Evolutionary conservation across 2,113 vertebrate species (phyloP).

Genomic region (Galemys pyrenaicus): DNA sequence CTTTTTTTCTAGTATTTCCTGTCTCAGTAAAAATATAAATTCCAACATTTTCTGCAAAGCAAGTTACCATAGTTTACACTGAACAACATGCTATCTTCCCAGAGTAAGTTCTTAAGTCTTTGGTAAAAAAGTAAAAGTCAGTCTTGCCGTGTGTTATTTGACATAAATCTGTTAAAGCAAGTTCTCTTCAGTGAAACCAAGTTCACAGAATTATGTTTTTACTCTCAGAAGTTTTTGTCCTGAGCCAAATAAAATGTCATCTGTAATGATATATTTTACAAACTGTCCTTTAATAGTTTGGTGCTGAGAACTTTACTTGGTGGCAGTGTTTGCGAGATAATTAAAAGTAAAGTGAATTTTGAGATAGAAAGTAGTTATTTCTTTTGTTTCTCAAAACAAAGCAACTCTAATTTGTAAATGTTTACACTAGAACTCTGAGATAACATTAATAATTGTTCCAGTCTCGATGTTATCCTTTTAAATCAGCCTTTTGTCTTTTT

Average conservation of each 20-base stretch:
- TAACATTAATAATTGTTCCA: slow-evolving; percentile 3
- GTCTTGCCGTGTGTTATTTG: neutral
- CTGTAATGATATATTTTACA: neutral
- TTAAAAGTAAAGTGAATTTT: slow-evolving; percentile 38
- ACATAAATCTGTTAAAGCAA: neutral
- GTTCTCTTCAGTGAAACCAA: slow-evolving; percentile 23
- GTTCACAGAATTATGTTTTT: slow-evolving; percentile 31
- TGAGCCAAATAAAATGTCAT: neutral
- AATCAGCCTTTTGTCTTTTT: slow-evolving; percentile 38
- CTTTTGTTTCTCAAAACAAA: slow-evolving; percentile 37
- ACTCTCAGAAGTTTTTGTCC: neutral
- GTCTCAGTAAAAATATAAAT: slow-evolving; percentile 9
- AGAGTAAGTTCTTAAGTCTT: slow-evolving; percentile 23
- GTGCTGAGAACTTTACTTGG: neutral
- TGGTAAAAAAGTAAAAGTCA: neutral
- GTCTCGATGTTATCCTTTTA: slow-evolving; percentile 8
- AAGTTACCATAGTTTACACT: neutral
- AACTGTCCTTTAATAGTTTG: neutral
- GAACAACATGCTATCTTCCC: neutral
- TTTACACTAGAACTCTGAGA: neutral
- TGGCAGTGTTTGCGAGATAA: neutral
- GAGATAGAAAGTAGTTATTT: slow-evolving; percentile 19
- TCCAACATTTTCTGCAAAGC: slow-evolving; percentile 19
- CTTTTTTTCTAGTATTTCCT: neutral
- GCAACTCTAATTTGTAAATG: slow-evolving; percentile 8